phyloP scores from a whole-genome alignment of 2,113 vertebrate species.

The Melanostigma gelatinosum region DNA sequence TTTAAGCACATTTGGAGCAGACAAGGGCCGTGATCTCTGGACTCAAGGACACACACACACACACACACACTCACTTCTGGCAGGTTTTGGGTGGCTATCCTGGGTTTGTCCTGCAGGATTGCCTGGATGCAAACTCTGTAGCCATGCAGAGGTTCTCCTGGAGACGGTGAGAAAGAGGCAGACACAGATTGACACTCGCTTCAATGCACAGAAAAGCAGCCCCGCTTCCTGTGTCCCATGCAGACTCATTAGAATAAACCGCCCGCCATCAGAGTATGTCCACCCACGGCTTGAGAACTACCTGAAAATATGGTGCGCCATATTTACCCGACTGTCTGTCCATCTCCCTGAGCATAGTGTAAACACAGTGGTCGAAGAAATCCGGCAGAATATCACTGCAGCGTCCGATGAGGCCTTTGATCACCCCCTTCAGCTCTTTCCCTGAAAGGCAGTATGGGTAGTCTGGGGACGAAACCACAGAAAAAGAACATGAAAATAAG shows the following conservation, averaged over 20 bases:
- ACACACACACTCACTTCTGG: conserved; percentile 85
- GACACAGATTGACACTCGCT: not conserved
- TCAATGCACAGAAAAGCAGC: not conserved
- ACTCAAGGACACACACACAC: conserved; percentile 46
- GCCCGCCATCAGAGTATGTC: no score
- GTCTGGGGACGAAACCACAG: conserved; percentile 79
- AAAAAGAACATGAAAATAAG: not conserved
- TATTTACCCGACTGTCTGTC: conserved; percentile 86
- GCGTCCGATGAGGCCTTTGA: conserved; percentile 85
- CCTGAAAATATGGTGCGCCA: not conserved
- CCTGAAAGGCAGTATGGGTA: conserved; percentile 92
- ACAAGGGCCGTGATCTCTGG: not conserved
- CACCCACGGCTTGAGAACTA: no score
- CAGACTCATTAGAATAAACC: no score
- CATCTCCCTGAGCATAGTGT: conserved; percentile 93
- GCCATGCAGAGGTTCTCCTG: conserved; percentile 92
- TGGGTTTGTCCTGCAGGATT: conserved; percentile 89
- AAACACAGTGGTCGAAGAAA: conserved; percentile 94
- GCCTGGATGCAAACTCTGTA: conserved; percentile 97
- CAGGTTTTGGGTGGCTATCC: conserved; percentile 87
- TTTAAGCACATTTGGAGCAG: conserved; percentile 3
- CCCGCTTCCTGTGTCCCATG: no score
- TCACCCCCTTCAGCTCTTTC: conserved; percentile 87
- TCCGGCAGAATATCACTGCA: conserved; percentile 84
- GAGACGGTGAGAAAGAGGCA: not conserved